Conservation (phyloP, 2,113 vertebrate species). For the Strix uralensis region DNA sequence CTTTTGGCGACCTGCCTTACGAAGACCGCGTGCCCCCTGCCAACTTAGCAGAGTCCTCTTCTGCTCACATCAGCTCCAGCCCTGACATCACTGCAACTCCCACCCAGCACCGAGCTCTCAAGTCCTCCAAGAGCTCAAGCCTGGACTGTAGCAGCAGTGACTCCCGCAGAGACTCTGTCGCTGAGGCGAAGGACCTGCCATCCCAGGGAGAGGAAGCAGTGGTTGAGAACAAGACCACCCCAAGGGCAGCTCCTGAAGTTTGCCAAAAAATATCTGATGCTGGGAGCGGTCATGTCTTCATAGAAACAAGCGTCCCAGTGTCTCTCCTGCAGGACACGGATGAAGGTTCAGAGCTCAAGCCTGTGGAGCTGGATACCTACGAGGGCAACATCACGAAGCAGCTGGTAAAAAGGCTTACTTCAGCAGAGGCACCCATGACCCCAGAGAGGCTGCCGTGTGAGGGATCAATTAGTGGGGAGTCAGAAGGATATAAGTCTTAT, state of each 20-base stretch:
- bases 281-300: slow-evolving; percentile 72
- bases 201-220: not conserved
- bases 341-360: slow-evolving; percentile 88
- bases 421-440: slow-evolving; percentile 75
- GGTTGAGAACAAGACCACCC: not conserved
- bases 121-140: slow-evolving; percentile 29
- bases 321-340: slow-evolving; percentile 77
- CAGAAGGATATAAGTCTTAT: slow-evolving; percentile 84
- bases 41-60: slow-evolving; percentile 12
- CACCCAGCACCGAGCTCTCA: slow-evolving; percentile 64
- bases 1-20: slow-evolving; percentile 81
- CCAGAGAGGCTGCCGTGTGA: slow-evolving; percentile 61
- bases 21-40: slow-evolving; percentile 66
- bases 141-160: slow-evolving; percentile 17
- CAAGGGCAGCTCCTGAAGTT: not conserved
- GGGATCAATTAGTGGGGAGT: slow-evolving; percentile 78
- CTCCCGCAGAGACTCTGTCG: slow-evolving; percentile 20
- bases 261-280: slow-evolving; percentile 50
- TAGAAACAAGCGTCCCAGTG: slow-evolving; percentile 72
- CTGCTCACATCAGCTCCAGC: slow-evolving; percentile 71
- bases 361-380: slow-evolving; percentile 90
- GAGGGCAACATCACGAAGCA: slow-evolving; percentile 94
- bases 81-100: slow-evolving; percentile 86
- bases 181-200: slow-evolving; percentile 4
- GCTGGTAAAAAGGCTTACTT: slow-evolving; percentile 92